phyloP scores from a whole-genome alignment of 2,888 invertebrate genomes.

The Osmoderma eremita region DNA sequence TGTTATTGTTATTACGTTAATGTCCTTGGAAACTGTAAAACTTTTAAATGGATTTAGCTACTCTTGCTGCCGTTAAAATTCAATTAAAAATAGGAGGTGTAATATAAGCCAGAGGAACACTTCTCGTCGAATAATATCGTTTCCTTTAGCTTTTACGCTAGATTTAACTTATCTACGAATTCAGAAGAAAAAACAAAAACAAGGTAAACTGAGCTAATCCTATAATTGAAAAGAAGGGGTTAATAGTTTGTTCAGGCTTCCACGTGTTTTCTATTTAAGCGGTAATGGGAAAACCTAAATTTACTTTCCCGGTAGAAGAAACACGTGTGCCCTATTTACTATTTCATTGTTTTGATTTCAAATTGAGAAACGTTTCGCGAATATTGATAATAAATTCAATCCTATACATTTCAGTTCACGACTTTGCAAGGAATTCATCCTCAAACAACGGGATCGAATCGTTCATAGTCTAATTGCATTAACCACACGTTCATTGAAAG shows the following conservation, averaged over 20 bases:
- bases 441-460: background rate
- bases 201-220: conserved; percentile 11
- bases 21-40: conserved; percentile 6
- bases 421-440: no score
- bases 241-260: conserved; percentile 15
- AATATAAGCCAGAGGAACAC: background rate
- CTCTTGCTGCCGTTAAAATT: background rate
- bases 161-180: conserved; percentile 18
- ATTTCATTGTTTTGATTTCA: background rate
- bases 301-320: background rate
- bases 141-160: conserved; percentile 6
- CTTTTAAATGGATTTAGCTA: background rate
- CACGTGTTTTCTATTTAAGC: conserved; percentile 18
- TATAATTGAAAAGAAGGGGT: conserved; percentile 22
- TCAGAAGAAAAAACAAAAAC: background rate
- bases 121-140: background rate
- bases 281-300: background rate
- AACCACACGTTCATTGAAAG: conserved; percentile 1
- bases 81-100: conserved; percentile 8
- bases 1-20: no score
- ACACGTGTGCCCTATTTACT: background rate
- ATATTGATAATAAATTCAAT: no score
- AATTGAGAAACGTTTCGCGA: background rate
- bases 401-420: no score
- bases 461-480: background rate